Evolutionary conservation across 2,888 invertebrate genomes (phyloP).

Genomic region (Amblyteles armatorius): DNA sequence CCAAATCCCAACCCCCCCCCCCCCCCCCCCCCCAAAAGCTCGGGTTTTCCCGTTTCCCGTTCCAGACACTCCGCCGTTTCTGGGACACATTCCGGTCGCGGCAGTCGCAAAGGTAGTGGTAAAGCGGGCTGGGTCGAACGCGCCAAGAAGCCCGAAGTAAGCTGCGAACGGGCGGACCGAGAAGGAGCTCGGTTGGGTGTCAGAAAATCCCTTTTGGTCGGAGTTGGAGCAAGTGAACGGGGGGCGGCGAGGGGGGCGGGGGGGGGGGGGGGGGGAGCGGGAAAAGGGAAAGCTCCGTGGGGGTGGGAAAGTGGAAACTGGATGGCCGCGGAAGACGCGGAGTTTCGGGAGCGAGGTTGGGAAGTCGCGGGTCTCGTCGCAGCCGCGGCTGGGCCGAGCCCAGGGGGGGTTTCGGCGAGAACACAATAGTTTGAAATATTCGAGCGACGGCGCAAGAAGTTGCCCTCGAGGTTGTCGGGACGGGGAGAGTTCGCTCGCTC

Average conservation of each 20-base stretch:
- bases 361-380: constrained; percentile 48
- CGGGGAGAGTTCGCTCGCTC: constrained; percentile 73
- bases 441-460: constrained; percentile 80
- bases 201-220: constrained; percentile 44
- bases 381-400: constrained; percentile 13
- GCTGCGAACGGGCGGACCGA: constrained; percentile 40
- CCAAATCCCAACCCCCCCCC: background rate
- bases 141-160: constrained; percentile 53
- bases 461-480: constrained; percentile 70
- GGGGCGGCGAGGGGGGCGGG: constrained; percentile 9
- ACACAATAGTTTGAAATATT: constrained; percentile 85
- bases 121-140: constrained; percentile 41
- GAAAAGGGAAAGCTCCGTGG: constrained; percentile 57
- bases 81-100: constrained; percentile 76
- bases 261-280: background rate
- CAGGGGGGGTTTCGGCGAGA: constrained; percentile 80
- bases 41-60: no score
- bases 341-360: constrained; percentile 43
- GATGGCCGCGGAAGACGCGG: constrained; percentile 54
- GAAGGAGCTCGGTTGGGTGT: background rate
- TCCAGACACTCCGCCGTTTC: constrained; percentile 68
- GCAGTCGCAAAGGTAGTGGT: constrained; percentile 65
- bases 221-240: constrained; percentile 50
- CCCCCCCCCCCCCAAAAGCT: background rate
- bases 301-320: constrained; percentile 62